phyloP scores from a whole-genome alignment of 37 sponge, comb jelly and placozoan genomes.

The Beroe forskalii region DNA sequence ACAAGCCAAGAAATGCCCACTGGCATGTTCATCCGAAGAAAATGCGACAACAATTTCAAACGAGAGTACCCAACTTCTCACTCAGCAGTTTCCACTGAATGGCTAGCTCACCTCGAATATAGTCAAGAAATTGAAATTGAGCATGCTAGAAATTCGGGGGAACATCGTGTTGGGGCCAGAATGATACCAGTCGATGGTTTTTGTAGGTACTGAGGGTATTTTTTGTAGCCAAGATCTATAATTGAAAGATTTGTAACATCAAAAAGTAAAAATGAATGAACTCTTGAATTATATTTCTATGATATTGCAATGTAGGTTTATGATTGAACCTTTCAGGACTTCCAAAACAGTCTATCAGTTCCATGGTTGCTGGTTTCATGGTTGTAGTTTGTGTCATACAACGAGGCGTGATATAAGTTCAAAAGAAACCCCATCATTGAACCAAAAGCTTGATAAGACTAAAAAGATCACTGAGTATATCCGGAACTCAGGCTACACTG shows the following conservation, averaged over 20 bases:
- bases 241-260: too few species aligned
- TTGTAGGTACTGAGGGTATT: background rate
- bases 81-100: background rate
- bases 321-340: background rate
- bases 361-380: background rate
- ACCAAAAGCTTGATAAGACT: background rate
- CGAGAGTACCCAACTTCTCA: background rate
- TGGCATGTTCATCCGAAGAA: background rate
- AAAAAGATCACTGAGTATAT: background rate
- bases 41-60: background rate
- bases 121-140: background rate
- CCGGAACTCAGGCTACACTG: too few species aligned
- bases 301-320: background rate
- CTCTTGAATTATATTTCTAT: background rate
- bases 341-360: background rate
- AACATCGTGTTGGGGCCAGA: background rate
- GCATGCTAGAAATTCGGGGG: background rate
- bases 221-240: too few species aligned
- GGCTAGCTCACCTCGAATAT: background rate
- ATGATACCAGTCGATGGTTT: background rate
- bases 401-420: too few species aligned
- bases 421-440: too few species aligned
- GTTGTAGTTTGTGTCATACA: background rate
- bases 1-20: background rate
- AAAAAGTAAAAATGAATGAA: too few species aligned